Percentiles rank a stretch among this genome's conserved stretches.
Conservation (phyloP, 1,140 invertebrate genomes). For the Cydia amplana region DNA sequence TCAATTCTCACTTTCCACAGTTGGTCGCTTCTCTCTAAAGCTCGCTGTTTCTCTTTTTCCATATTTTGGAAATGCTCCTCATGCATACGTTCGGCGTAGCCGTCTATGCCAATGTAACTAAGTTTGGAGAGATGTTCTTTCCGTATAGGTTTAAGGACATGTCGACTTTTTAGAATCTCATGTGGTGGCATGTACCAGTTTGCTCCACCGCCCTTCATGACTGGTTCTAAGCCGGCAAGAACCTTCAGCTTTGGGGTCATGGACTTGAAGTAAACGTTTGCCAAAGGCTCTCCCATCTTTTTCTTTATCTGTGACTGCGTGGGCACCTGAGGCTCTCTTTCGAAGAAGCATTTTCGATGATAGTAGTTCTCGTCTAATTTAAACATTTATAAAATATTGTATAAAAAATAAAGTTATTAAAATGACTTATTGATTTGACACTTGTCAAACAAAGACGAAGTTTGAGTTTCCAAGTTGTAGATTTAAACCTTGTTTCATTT, state of each 20-base stretch:
- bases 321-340: constrained; percentile 56
- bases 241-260: constrained; percentile 63
- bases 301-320: constrained; percentile 65
- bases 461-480: background rate
- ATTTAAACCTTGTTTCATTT: background rate
- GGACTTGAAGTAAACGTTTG: constrained; percentile 66
- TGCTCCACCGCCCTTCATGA: constrained; percentile 62
- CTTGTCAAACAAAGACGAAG: constrained; percentile 5
- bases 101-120: constrained; percentile 54
- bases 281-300: constrained; percentile 58
- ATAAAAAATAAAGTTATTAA: constrained; percentile 36
- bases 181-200: constrained; percentile 65
- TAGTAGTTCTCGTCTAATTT: constrained; percentile 63
- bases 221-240: constrained; percentile 63
- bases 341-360: constrained; percentile 59
- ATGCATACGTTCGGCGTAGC: constrained; percentile 50
- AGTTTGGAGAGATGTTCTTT: constrained; percentile 54
- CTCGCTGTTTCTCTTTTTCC: constrained; percentile 49
- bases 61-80: constrained; percentile 48
- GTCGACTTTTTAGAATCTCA: constrained; percentile 54
- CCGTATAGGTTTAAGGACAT: constrained; percentile 57
- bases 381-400: constrained; percentile 46
- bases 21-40: constrained; percentile 52
- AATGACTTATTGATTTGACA: constrained; percentile 7
- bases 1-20: constrained; percentile 56